A percentile compares a stretch with the other conserved stretches of the same genome.
Evolutionary conservation across 2,113 vertebrate genomes (phyloP).

Genomic region (Odocoileus hemionus): DNA sequence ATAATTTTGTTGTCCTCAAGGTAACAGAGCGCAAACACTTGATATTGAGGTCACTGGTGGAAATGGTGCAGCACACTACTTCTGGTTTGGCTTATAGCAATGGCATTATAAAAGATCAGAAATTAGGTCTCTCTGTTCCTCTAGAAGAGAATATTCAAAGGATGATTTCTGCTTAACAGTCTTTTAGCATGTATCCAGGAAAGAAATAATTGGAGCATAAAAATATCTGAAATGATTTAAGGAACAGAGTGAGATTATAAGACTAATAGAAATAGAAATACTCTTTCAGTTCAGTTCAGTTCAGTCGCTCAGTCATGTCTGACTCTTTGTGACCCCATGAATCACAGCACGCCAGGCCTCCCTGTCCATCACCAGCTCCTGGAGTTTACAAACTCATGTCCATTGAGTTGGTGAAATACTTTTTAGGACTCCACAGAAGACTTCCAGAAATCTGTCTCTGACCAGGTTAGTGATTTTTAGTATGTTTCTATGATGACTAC

Average conservation of each 20-base stretch:
- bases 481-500: not conserved
- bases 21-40: not conserved
- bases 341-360: too few species aligned
- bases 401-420: too few species aligned
- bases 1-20: not conserved
- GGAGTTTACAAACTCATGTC: too few species aligned
- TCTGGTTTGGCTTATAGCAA: not conserved
- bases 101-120: not conserved
- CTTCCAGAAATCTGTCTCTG: not conserved
- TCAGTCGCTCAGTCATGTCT: too few species aligned
- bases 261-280: not conserved
- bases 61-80: not conserved
- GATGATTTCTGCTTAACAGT: not conserved
- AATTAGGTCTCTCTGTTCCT: not conserved
- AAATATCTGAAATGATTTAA: constrained; percentile 21
- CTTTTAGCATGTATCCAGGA: not conserved
- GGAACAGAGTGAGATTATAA: not conserved
- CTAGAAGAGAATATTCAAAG: not conserved
- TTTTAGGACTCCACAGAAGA: not conserved
- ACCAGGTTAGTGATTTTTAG: not conserved
- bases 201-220: not conserved
- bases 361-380: too few species aligned
- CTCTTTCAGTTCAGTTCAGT: not conserved
- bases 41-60: not conserved
- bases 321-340: too few species aligned